Evolutionary conservation across 2,797 vertebrate genomes (phyloP), one percentile per base, ranked within the genome.

Genomic region (Sylvia borin): DNA sequence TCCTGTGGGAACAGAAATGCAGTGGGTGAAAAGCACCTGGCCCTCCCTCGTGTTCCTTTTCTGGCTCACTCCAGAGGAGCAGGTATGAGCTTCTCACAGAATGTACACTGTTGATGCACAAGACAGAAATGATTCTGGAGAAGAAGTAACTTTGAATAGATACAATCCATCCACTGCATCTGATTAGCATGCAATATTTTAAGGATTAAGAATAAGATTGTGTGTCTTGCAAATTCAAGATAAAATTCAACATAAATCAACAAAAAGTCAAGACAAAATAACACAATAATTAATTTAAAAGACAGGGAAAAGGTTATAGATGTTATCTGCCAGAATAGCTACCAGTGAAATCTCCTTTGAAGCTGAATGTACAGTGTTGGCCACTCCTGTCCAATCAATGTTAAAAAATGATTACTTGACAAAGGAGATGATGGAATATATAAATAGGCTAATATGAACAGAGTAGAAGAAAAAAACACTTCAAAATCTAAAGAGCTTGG

Each of bases 101-200:
- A 15, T 20, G 6, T 48, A 34, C 0, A 0, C n/a, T n/a, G 29
- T 34, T 29, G 25, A 50, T 31, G 36, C 25, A 40, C 24, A 31
- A 27, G 26, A 40, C 27, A 51, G 21, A 74, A 61, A 6, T 10
- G 27, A 72, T 21, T 47, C 58, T 81, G 22, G 11, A 88, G 32
- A 77, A 62, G 14, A 50, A 80, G 5, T 17, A 68, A 50, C 25
- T 73, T 57, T 60, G 16, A 65, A 43, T 38, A 65, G 51, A 42
- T 47, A 34, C 13, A 83, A 81, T 50, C 20, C 6, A 34, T 53
- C 65, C 53, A 10, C 57, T 77, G 18, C 31, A 67, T 43, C 21
- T 78, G 42, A 58, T 81, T 84, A 84, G 13, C 21, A 53, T 47
- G 34, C 8, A 38, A 10, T 15, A 9, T 42, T 75, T 81, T 58